Percentiles rank a stretch among this genome's conserved stretches.
phyloP scores from a whole-genome alignment of 2,888 invertebrate genomes.

The Phoenoteleia sp. region DNA sequence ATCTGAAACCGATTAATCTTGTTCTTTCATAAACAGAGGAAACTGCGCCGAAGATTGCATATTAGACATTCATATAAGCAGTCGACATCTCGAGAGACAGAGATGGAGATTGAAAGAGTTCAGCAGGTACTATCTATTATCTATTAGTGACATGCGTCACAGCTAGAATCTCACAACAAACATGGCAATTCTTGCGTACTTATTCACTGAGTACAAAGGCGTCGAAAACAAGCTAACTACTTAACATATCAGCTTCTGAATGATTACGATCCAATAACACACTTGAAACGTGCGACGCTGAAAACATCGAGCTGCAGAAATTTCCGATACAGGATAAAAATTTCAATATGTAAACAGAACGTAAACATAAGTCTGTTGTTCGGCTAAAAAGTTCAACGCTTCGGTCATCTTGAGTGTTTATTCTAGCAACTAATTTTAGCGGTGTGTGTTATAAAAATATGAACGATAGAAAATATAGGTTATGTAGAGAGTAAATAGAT shows the following conservation, averaged over 20 bases:
- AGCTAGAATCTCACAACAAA: constrained; percentile 24
- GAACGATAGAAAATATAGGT: too few species aligned
- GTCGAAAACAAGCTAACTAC: constrained; percentile 58
- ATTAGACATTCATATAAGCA: constrained; percentile 17
- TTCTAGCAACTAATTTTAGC: too few species aligned
- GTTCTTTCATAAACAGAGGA: constrained; percentile 26
- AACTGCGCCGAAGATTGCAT: constrained; percentile 24
- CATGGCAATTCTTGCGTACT: constrained; percentile 37
- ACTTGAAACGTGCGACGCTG: constrained; percentile 18
- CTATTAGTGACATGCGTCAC: constrained; percentile 41
- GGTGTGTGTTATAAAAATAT: too few species aligned
- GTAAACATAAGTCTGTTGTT: constrained; percentile 17
- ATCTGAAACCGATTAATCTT: constrained; percentile 28
- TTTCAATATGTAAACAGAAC: constrained; percentile 35
- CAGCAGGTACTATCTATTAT: constrained; percentile 55
- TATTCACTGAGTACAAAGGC: constrained; percentile 46
- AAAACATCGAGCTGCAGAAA: constrained; percentile 26
- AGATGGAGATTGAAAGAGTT: constrained; percentile 8
- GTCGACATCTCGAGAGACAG: background rate
- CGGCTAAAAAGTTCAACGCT: constrained; percentile 31
- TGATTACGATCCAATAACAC: constrained; percentile 55
- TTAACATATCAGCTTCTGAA: constrained; percentile 57
- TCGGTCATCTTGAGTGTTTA: too few species aligned
- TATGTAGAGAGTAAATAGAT: too few species aligned
- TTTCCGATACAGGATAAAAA: constrained; percentile 43